These are phyloP conservation scores for Hippolais icterina DNA, from an alignment of 2,113 vertebrate species.

Conservation along the genomic window DNA sequence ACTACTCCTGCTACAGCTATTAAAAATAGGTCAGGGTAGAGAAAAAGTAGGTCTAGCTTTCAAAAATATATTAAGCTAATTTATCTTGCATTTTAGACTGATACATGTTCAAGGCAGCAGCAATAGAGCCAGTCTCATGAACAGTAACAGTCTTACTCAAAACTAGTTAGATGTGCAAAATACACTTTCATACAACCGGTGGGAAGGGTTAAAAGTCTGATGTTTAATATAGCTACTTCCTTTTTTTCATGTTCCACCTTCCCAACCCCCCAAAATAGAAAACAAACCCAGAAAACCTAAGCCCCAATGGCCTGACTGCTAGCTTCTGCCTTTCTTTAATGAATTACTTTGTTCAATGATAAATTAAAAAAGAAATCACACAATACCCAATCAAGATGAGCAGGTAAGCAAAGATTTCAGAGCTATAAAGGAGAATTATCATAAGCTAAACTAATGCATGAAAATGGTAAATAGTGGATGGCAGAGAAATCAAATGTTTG, in stretches of 20 bases:
- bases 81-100: background rate
- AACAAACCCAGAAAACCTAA: background rate
- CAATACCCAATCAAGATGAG: background rate
- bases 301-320: background rate
- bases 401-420: background rate
- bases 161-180: background rate
- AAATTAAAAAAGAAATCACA: background rate
- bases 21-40: constrained; percentile 45
- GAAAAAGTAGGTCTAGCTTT: constrained; percentile 14
- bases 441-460: background rate
- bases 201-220: background rate
- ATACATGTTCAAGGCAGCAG: background rate
- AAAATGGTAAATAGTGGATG: background rate
- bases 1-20: constrained; percentile 28
- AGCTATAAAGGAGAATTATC: background rate
- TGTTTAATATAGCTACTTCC: background rate
- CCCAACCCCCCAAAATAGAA: rapidly evolving
- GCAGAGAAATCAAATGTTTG: background rate
- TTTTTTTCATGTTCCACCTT: background rate
- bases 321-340: background rate
- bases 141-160: background rate
- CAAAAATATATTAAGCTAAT: constrained; percentile 18
- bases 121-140: background rate
- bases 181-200: background rate
- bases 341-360: background rate